Conservation (phyloP, 2,888 invertebrate genomes). For the Strigamia transsilvanica region DNA sequence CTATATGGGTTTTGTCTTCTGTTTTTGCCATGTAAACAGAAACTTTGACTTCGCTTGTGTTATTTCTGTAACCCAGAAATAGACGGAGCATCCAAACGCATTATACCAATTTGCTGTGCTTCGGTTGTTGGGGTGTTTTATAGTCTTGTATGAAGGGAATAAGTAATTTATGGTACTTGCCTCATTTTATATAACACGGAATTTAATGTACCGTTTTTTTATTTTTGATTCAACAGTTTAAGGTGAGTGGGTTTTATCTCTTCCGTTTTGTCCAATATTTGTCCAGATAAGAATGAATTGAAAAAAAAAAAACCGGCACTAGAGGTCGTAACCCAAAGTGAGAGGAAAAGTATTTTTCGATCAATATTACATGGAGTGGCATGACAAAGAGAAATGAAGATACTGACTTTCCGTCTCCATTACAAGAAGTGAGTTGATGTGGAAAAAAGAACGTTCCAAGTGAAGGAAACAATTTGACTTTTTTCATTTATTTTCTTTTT, state of each 20-base stretch:
- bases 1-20: too few species aligned
- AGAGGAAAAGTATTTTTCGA: conserved; percentile 49
- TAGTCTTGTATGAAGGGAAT: too few species aligned
- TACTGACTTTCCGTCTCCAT: conserved; percentile 27
- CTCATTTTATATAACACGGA: not conserved
- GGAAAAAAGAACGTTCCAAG: not conserved
- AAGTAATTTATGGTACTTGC: too few species aligned
- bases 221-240: conserved; percentile 7
- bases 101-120: too few species aligned
- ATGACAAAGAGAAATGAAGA: conserved; percentile 45
- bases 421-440: not conserved
- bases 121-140: too few species aligned
- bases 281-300: conserved; percentile 42
- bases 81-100: too few species aligned
- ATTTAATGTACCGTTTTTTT: not conserved
- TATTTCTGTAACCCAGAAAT: too few species aligned
- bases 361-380: conserved; percentile 45
- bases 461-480: not conserved
- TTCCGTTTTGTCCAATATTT: conserved; percentile 36
- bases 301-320: not conserved
- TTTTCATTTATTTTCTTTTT: not conserved
- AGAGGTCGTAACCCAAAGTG: conserved; percentile 46
- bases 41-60: too few species aligned
- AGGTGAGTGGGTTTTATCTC: conserved; percentile 13
- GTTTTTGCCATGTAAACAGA: too few species aligned